Percentiles rank a stretch among this genome's conserved stretches.
Conservation (phyloP, 2,797 vertebrate species). For the Limnodromus scolopaceus region DNA sequence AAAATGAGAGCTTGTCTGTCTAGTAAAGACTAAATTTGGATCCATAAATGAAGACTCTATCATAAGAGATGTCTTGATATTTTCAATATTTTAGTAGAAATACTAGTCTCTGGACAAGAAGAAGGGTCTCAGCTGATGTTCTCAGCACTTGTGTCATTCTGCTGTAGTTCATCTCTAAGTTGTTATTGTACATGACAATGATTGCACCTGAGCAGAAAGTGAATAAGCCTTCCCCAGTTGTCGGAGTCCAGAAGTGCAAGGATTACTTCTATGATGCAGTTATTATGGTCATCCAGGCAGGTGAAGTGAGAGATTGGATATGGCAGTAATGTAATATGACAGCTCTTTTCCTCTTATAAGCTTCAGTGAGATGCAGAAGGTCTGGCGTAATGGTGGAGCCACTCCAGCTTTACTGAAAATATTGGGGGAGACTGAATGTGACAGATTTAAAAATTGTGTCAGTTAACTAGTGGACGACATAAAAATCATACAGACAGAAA, state of each 20-base stretch:
- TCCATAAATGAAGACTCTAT: not conserved
- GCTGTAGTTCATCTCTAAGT: not conserved
- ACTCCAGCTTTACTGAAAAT: slow-evolving; percentile 20
- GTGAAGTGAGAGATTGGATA: slow-evolving; percentile 25
- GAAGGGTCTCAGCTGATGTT: not conserved
- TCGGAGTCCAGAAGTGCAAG: not conserved
- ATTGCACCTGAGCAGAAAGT: slow-evolving; percentile 29
- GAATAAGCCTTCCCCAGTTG: slow-evolving; percentile 12
- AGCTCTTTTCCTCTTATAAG: slow-evolving; percentile 17
- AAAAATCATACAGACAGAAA: slow-evolving; percentile 27
- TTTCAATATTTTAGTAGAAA: not conserved
- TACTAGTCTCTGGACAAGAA: not conserved
- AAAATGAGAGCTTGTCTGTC: not conserved
- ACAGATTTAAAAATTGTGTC: slow-evolving; percentile 57
- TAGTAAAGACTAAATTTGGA: not conserved
- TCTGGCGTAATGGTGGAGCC: not conserved
- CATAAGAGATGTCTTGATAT: not conserved
- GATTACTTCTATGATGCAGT: slow-evolving; percentile 24
- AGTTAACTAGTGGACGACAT: slow-evolving; percentile 47
- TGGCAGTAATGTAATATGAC: not conserved
- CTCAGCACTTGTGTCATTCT: not conserved
- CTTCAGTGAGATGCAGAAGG: not conserved
- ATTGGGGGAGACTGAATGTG: not conserved
- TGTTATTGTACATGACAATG: slow-evolving; percentile 41
- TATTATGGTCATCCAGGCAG: slow-evolving; percentile 24